Evolutionary conservation across 2,888 invertebrate genomes (phyloP).

Genomic region (Hydriomena furcata): DNA sequence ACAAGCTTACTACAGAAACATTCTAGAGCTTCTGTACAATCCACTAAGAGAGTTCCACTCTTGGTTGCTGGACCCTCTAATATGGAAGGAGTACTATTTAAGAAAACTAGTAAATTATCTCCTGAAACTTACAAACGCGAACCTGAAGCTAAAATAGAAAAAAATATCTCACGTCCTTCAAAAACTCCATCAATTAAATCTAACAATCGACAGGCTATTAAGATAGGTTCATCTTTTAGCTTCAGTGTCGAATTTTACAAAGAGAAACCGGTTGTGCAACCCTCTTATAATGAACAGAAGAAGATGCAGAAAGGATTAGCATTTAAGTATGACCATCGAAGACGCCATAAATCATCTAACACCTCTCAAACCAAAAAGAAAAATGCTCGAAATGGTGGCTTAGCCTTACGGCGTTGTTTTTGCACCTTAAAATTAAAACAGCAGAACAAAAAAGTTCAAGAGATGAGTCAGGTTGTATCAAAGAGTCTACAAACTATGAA

Average conservation of each 20-base stretch:
- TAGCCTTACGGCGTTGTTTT: conserved; percentile 41
- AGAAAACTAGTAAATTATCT: neutral
- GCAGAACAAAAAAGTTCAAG: conserved; percentile 28
- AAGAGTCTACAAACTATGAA: conserved; percentile 24
- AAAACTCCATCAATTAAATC: neutral
- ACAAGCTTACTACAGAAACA: conserved; percentile 1
- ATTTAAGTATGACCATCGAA: neutral
- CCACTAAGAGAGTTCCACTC: neutral
- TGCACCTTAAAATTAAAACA: conserved; percentile 43
- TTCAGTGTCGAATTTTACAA: conserved; percentile 3
- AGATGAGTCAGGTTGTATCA: conserved; percentile 1
- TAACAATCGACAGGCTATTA: neutral
- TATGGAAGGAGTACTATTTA: too few species aligned
- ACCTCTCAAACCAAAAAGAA: conserved; percentile 8
- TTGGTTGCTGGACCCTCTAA: neutral
- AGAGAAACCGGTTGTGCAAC: neutral
- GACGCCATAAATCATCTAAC: conserved; percentile 9
- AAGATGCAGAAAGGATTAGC: neutral
- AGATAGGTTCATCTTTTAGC: conserved; percentile 1
- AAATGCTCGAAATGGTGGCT: conserved; percentile 11
- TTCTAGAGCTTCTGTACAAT: conserved; percentile 6
- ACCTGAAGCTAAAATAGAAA: neutral
- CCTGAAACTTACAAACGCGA: neutral
- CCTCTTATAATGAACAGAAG: neutral
- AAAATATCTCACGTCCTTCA: neutral